A percentile compares a stretch with the other conserved stretches of the same genome.
These are phyloP conservation scores for Gila orcuttii DNA, from an alignment of 2,113 vertebrate genomes.

Conservation along the genomic window DNA sequence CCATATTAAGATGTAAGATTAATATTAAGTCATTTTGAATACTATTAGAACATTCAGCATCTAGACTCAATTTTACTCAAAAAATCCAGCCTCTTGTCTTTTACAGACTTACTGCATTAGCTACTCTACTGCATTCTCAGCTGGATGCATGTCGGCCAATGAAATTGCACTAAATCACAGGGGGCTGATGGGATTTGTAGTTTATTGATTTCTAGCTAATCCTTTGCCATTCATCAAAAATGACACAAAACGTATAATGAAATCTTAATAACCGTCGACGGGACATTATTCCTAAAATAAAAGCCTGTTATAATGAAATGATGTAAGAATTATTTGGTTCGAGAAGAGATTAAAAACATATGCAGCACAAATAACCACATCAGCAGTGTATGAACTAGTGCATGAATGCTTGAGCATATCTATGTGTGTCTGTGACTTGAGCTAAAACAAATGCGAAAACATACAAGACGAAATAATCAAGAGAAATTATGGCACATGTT, in stretches of 20 bases:
- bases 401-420: conserved; percentile 18
- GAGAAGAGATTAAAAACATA: conserved; percentile 10
- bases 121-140: conserved; percentile 17
- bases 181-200: conserved; percentile 42
- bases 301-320: conserved; percentile 22
- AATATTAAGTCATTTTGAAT: background rate
- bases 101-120: conserved; percentile 12
- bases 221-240: conserved; percentile 32
- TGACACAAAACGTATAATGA: conserved; percentile 3
- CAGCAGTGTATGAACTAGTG: background rate
- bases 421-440: conserved; percentile 15
- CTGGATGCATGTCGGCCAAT: conserved; percentile 30
- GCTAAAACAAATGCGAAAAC: conserved; percentile 33
- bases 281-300: conserved; percentile 33
- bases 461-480: conserved; percentile 44
- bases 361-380: conserved; percentile 18
- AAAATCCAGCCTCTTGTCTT: background rate
- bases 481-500: conserved; percentile 33
- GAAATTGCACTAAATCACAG: conserved; percentile 36
- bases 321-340: conserved; percentile 23
- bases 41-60: background rate
- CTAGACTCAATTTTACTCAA: background rate
- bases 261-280: conserved; percentile 10
- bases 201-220: conserved; percentile 32
- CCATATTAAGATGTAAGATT: background rate